Evolutionary conservation across 2,113 vertebrate species (phyloP).

Genomic region (Orthonyx spaldingii): DNA sequence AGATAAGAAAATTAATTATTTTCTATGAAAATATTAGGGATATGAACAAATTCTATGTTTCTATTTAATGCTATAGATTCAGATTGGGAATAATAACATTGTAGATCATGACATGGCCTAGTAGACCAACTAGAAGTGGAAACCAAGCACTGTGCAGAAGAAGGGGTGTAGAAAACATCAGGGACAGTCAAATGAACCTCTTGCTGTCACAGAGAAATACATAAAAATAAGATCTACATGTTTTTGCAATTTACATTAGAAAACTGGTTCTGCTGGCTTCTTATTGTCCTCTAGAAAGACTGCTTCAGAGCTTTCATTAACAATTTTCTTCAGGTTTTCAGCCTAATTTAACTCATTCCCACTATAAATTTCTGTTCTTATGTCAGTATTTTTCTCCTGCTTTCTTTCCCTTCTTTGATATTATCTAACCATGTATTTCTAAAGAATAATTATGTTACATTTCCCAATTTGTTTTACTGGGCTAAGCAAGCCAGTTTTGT

Average conservation of each 20-base stretch:
- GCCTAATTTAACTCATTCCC: neutral
- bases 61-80: neutral
- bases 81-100: neutral
- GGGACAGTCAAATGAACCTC: neutral
- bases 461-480: neutral
- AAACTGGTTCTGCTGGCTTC: neutral
- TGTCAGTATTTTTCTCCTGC: neutral
- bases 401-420: neutral
- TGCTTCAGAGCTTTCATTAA: neutral
- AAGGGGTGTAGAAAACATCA: fast-evolving
- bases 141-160: neutral
- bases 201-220: neutral
- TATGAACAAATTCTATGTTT: neutral
- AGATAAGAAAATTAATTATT: neutral
- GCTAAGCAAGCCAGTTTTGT: neutral
- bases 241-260: neutral
- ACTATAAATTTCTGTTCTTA: neutral
- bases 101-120: neutral
- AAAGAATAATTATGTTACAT: neutral
- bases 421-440: neutral
- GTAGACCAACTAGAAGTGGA: neutral
- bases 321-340: neutral
- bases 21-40: neutral
- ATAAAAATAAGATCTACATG: neutral
- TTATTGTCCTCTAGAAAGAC: neutral